Percentiles rank a stretch among this genome's conserved stretches.
Conservation (phyloP, 1,140 invertebrate genomes). For the Drosophila arawakana region DNA sequence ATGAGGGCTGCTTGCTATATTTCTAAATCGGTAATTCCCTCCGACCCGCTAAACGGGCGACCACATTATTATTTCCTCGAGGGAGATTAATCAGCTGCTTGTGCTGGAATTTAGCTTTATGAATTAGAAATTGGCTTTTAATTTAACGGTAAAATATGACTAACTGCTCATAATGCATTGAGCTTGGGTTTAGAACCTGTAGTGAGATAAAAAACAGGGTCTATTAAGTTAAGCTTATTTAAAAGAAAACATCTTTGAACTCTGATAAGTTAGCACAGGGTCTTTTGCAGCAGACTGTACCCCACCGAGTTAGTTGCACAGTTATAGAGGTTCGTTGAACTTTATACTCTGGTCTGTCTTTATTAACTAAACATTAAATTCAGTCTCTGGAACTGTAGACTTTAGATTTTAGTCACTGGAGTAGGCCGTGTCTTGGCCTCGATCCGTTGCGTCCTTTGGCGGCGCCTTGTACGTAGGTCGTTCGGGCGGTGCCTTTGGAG, state of each 20-base stretch:
- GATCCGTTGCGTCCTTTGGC: conserved; percentile 5
- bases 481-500: conserved; percentile 26
- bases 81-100: conserved; percentile 12
- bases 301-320: too few relatives aligned
- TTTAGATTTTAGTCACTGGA: conserved; percentile 45
- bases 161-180: too few relatives aligned
- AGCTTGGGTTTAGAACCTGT: too few relatives aligned
- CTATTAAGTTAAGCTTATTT: too few relatives aligned
- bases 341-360: background rate
- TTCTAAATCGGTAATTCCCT: too few relatives aligned
- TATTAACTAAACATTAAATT: background rate
- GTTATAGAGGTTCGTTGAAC: too few relatives aligned
- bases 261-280: too few relatives aligned
- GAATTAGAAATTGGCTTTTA: too few relatives aligned
- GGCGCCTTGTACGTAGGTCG: background rate
- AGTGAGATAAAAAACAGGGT: too few relatives aligned
- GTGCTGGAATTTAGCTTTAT: background rate
- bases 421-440: conserved; percentile 2
- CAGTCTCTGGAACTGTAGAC: background rate
- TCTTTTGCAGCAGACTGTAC: too few relatives aligned
- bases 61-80: conserved; percentile 30
- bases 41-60: background rate
- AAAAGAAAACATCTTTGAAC: too few relatives aligned
- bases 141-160: background rate
- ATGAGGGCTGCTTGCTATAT: background rate